A percentile compares a stretch with the other conserved stretches of the same genome.
These are phyloP conservation scores for Eledone cirrhosa DNA, from an alignment of 2,888 invertebrate species.

Conservation along the genomic window DNA sequence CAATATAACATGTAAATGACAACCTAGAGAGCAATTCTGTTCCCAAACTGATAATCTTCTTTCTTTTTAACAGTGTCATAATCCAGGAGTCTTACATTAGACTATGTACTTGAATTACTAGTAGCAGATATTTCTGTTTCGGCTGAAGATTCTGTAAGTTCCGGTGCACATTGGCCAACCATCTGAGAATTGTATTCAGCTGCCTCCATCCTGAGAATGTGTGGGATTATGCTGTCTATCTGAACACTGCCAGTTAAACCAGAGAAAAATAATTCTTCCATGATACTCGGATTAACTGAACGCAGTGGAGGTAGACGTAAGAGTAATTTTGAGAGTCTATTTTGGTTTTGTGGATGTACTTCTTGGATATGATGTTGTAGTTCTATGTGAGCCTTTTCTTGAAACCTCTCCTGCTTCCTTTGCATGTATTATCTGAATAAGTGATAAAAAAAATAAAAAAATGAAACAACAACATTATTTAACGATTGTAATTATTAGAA, in stretches of 20 bases:
- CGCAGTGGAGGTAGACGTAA: constrained; percentile 66
- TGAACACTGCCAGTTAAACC: constrained; percentile 91
- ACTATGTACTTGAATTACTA: constrained; percentile 5
- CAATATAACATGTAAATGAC: too few relatives aligned
- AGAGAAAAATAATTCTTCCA: constrained; percentile 94
- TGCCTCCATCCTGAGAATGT: constrained; percentile 77
- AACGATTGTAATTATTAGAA: background rate
- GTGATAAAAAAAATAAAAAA: constrained; percentile 67
- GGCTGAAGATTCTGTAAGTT: background rate
- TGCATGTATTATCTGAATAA: constrained; percentile 68
- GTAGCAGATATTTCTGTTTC: constrained; percentile 16
- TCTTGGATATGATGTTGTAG: constrained; percentile 65
- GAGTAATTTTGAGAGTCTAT: constrained; percentile 92
- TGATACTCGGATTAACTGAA: constrained; percentile 77
- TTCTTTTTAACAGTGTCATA: background rate
- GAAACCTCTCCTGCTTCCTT: constrained; percentile 69
- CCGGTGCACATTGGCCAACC: constrained; percentile 43
- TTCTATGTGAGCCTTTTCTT: constrained; percentile 74
- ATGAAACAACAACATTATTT: too few relatives aligned
- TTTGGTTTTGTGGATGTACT: constrained; percentile 71
- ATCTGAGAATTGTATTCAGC: constrained; percentile 64
- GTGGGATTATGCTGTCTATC: constrained; percentile 94
- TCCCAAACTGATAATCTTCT: too few relatives aligned
- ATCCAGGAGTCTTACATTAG: background rate
- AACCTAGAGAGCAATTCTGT: too few relatives aligned